phyloP scores from a whole-genome alignment of 2,113 vertebrate genomes.

The Oryzias woworae region DNA sequence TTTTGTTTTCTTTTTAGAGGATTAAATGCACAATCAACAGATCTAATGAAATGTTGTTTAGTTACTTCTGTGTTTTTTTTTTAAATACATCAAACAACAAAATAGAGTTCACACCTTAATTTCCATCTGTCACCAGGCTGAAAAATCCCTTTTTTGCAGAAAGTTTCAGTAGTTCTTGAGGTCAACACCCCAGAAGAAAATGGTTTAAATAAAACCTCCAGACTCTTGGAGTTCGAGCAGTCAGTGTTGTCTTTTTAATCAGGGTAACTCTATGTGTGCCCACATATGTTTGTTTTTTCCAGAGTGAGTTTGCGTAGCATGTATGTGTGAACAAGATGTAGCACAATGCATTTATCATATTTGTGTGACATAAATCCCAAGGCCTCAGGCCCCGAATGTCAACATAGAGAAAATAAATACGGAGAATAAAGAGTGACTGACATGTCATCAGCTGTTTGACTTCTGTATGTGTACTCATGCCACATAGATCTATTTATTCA shows the following conservation, averaged over 20 bases:
- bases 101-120: background rate
- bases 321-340: conserved; percentile 36
- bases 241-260: conserved; percentile 52
- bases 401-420: conserved; percentile 55
- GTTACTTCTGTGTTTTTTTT: background rate
- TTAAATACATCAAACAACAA: background rate
- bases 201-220: conserved; percentile 67
- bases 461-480: conserved; percentile 69
- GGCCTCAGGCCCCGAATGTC: conserved; percentile 54
- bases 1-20: background rate
- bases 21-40: too few relatives aligned
- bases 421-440: conserved; percentile 49
- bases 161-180: conserved; percentile 51
- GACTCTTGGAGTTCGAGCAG: conserved; percentile 76
- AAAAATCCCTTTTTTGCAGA: conserved; percentile 39
- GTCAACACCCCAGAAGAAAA: conserved; percentile 43
- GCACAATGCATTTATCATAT: conserved; percentile 54
- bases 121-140: conserved; percentile 2
- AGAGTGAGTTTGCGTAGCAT: conserved; percentile 28
- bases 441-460: conserved; percentile 66
- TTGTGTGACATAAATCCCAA: conserved; percentile 53
- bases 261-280: conserved; percentile 14
- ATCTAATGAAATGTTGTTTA: too few relatives aligned
- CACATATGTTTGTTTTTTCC: conserved; percentile 59
- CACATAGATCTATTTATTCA: conserved; percentile 69